Conservation (phyloP, 2,888 invertebrate genomes). For the Drosophila imparisetae region DNA sequence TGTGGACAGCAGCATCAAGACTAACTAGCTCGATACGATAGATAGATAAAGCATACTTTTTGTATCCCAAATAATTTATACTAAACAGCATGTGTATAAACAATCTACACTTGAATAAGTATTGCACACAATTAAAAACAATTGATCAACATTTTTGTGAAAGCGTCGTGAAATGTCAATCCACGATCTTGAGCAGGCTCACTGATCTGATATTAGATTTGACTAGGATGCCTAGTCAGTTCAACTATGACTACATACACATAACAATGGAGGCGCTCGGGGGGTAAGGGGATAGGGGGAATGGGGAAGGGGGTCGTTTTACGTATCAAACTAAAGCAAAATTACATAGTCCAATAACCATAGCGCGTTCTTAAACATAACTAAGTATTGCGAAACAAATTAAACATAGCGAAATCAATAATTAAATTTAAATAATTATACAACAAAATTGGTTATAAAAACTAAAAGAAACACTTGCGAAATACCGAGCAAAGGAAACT, state of each 20-base stretch:
- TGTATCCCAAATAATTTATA: not conserved
- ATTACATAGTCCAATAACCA: constrained; percentile 68
- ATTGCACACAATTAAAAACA: constrained; percentile 10
- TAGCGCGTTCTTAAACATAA: constrained; percentile 61
- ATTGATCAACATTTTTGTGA: constrained; percentile 1
- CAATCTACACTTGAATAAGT: constrained; percentile 11
- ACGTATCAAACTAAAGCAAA: constrained; percentile 38
- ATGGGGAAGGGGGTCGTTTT: not conserved
- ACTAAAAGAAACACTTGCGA: constrained; percentile 30
- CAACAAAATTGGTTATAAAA: constrained; percentile 60
- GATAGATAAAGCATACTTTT: not conserved
- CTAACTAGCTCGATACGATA: not conserved
- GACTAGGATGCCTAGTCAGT: constrained; percentile 64
- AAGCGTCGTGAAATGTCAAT: not conserved
- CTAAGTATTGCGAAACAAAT: constrained; percentile 52
- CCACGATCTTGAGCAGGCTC: constrained; percentile 22
- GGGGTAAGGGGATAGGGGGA: not conserved
- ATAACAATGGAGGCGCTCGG: constrained; percentile 30
- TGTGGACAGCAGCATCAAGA: not conserved
- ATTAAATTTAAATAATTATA: constrained; percentile 50
- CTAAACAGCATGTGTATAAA: not conserved
- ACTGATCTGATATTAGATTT: constrained; percentile 21
- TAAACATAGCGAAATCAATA: constrained; percentile 67
- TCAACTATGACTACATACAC: constrained; percentile 41
- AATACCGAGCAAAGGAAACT: constrained; percentile 15